These are phyloP conservation scores for Toxotes chatareus DNA, from an alignment of 2,113 vertebrate species.

Conservation along the genomic window DNA sequence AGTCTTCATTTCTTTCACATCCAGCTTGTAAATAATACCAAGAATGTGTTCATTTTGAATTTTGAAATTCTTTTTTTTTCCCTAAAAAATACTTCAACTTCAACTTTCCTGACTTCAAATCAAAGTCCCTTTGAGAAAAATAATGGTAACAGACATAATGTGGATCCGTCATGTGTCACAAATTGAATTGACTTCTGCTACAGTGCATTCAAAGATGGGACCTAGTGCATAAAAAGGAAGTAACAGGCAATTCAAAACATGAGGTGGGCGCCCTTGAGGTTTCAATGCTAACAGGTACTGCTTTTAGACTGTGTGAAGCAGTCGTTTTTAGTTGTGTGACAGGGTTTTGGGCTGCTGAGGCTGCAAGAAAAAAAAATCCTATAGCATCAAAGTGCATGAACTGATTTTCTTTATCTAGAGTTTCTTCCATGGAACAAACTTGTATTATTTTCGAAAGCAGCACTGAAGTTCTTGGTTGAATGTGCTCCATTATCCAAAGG, in stretches of 20 bases:
- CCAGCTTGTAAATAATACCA: constrained; percentile 32
- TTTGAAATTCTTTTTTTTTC: background rate
- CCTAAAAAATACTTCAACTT: background rate
- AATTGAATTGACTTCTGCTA: constrained; percentile 43
- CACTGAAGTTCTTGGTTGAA: too few relatives aligned
- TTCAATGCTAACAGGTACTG: background rate
- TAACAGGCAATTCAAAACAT: constrained; percentile 34
- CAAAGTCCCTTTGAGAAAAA: constrained; percentile 32
- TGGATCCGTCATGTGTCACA: constrained; percentile 9
- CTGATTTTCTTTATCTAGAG: background rate
- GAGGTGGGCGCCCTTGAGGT: constrained; percentile 48
- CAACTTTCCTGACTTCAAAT: constrained; percentile 33
- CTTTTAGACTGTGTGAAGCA: background rate
- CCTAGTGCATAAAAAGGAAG: constrained; percentile 26
- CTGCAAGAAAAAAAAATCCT: background rate
- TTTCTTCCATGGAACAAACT: background rate
- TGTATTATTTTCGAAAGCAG: too few relatives aligned
- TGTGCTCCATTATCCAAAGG: too few relatives aligned
- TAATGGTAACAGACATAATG: constrained; percentile 22
- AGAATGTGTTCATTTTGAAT: constrained; percentile 34
- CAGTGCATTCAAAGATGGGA: constrained; percentile 22
- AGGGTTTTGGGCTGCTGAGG: background rate
- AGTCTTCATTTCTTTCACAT: constrained; percentile 18
- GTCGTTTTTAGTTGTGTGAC: background rate
- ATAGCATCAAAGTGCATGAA: background rate